A percentile compares a stretch with the other conserved stretches of the same genome.
phyloP scores from a whole-genome alignment of 2,888 invertebrate species.

The Agonum fuliginosum region DNA sequence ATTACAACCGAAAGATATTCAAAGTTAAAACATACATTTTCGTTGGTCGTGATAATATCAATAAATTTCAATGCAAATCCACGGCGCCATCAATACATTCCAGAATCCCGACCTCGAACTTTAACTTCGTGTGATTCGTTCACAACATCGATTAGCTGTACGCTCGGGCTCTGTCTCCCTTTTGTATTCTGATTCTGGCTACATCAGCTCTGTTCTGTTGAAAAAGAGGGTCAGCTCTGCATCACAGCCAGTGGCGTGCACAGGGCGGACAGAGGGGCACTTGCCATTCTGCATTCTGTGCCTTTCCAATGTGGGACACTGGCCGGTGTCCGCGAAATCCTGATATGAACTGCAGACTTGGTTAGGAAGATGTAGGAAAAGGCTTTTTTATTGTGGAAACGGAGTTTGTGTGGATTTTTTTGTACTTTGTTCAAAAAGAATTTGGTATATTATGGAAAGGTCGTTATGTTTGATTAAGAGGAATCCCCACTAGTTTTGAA shows the following conservation, averaged over 20 bases:
- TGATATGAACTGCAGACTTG: too few relatives aligned
- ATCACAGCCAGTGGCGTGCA: constrained; percentile 8
- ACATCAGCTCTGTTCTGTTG: neutral
- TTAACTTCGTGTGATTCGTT: constrained; percentile 47
- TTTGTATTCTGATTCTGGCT: neutral
- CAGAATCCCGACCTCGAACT: constrained; percentile 53
- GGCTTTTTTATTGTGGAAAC: too few relatives aligned
- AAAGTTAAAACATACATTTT: neutral
- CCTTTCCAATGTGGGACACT: constrained; percentile 26
- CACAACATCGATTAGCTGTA: constrained; percentile 47
- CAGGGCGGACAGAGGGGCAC: neutral
- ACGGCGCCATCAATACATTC: constrained; percentile 21
- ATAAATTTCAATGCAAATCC: constrained; percentile 27
- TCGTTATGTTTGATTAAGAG: too few relatives aligned
- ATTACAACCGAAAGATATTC: too few relatives aligned
- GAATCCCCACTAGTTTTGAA: too few relatives aligned
- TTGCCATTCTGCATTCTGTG: neutral
- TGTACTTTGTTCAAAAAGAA: too few relatives aligned
- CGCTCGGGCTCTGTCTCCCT: neutral
- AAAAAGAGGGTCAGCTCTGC: neutral
- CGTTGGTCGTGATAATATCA: constrained; percentile 8
- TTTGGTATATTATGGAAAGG: too few relatives aligned
- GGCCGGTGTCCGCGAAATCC: too few relatives aligned
- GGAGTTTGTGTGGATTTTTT: too few relatives aligned
- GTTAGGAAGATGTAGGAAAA: too few relatives aligned